Percentiles rank a stretch among this genome's conserved stretches.
Conservation (phyloP, 1,140 invertebrate genomes). For the Drosophila kurseongensis region DNA sequence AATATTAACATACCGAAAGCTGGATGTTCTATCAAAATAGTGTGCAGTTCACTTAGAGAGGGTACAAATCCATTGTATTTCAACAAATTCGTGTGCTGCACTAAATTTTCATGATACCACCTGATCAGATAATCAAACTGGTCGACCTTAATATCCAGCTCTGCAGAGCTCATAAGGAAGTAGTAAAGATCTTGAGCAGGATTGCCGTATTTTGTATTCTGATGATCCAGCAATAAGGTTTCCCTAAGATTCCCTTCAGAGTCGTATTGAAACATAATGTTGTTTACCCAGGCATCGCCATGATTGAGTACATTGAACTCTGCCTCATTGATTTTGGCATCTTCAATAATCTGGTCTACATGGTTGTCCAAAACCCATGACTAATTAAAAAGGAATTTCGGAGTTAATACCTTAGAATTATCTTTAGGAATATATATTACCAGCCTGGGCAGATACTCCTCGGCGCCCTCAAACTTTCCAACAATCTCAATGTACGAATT, state of each 20-base stretch:
- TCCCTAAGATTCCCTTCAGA: conserved; percentile 84
- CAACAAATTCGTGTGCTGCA: conserved; percentile 28
- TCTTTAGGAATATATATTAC: conserved; percentile 10
- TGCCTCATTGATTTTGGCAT: conserved; percentile 68
- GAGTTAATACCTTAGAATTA: too few species aligned
- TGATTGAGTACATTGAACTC: conserved; percentile 87
- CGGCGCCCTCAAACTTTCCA: conserved; percentile 19
- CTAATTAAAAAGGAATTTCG: background rate
- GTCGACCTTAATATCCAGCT: conserved; percentile 49
- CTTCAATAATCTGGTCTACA: conserved; percentile 27
- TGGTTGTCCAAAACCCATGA: conserved; percentile 5
- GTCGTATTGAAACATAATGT: conserved; percentile 88
- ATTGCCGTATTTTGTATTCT: conserved; percentile 53
- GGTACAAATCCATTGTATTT: conserved; percentile 46
- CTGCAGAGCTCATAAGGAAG: conserved; percentile 47
- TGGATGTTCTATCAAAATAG: conserved; percentile 44
- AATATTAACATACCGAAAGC: conserved; percentile 7
- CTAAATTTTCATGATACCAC: conserved; percentile 55
- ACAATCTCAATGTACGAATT: conserved; percentile 18
- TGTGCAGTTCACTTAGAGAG: conserved; percentile 37
- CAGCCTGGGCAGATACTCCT: conserved; percentile 41
- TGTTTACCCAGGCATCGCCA: conserved; percentile 88
- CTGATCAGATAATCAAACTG: conserved; percentile 56
- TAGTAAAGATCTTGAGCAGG: conserved; percentile 56
- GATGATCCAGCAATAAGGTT: conserved; percentile 85